A percentile compares a stretch with the other conserved stretches of the same genome.
Conservation (phyloP, 2,797 vertebrate genomes). For the Gymnoscopelus braueri region DNA sequence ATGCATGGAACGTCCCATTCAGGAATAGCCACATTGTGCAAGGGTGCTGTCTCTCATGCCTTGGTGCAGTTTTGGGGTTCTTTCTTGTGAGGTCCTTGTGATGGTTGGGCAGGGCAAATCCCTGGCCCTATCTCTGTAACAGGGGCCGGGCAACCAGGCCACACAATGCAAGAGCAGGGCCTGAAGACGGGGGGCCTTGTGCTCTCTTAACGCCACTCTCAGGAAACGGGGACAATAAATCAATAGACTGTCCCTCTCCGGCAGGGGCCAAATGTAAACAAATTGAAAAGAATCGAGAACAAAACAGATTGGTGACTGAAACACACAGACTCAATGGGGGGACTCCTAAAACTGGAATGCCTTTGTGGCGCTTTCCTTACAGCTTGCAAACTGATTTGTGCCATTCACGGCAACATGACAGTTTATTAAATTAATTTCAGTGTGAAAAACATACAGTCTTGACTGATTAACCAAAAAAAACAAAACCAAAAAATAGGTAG, state of each 20-base stretch:
- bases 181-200: constrained; percentile 53
- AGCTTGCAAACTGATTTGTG: constrained; percentile 53
- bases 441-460: constrained; percentile 32
- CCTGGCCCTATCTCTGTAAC: constrained; percentile 52
- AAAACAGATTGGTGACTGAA: constrained; percentile 79
- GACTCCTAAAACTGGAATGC: constrained; percentile 63
- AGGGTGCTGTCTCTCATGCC: constrained; percentile 50
- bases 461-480: constrained; percentile 27
- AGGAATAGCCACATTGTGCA: constrained; percentile 53
- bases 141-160: constrained; percentile 57
- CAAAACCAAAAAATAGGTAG: constrained; percentile 6
- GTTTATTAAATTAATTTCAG: constrained; percentile 22
- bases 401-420: constrained; percentile 37
- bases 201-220: constrained; percentile 67
- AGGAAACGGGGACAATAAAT: constrained; percentile 79
- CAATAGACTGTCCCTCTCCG: constrained; percentile 79
- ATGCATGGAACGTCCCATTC: constrained; percentile 58
- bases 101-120: constrained; percentile 56
- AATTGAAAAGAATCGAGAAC: constrained; percentile 79
- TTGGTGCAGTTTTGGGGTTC: constrained; percentile 19
- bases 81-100: constrained; percentile 60
- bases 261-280: constrained; percentile 82
- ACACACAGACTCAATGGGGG: constrained; percentile 70
- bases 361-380: constrained; percentile 62
- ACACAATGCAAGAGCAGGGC: constrained; percentile 65